These are phyloP conservation scores for Erebia epiphron DNA, from an alignment of 2,888 invertebrate genomes.

Conservation along the genomic window DNA sequence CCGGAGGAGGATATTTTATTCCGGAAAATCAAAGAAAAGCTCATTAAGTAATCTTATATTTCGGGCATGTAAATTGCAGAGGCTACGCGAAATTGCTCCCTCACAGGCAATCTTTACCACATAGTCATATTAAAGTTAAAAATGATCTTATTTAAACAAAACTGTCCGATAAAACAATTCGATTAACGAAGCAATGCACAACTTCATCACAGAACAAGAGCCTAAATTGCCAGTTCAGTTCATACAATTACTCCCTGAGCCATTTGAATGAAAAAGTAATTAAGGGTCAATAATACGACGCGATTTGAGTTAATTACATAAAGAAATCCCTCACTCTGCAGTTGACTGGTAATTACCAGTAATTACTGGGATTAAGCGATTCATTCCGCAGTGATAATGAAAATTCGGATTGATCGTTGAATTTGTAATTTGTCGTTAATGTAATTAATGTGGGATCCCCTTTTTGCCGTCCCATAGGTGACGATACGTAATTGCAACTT, in stretches of 20 bases:
- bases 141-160: neutral
- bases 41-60: too few species aligned
- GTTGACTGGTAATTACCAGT: slow-evolving; percentile 29
- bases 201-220: slow-evolving; percentile 13
- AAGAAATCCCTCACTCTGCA: slow-evolving; percentile 31
- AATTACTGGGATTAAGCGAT: slow-evolving; percentile 33
- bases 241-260: slow-evolving; percentile 16
- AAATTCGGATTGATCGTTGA: slow-evolving; percentile 18
- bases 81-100: too few species aligned
- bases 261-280: slow-evolving; percentile 21
- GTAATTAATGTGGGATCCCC: slow-evolving; percentile 11
- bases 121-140: too few species aligned
- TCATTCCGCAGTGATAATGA: slow-evolving; percentile 26
- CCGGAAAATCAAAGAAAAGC: too few species aligned
- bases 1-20: too few species aligned
- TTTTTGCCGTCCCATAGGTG: neutral
- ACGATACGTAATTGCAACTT: too few species aligned
- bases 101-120: too few species aligned
- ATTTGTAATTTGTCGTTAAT: slow-evolving; percentile 21
- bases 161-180: neutral
- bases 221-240: slow-evolving; percentile 14
- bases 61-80: too few species aligned
- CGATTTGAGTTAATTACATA: slow-evolving; percentile 34
- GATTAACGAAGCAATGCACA: neutral
- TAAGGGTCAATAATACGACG: slow-evolving; percentile 15